Conservation (phyloP, 2,888 invertebrate genomes). For the Celastrina argiolus region DNA sequence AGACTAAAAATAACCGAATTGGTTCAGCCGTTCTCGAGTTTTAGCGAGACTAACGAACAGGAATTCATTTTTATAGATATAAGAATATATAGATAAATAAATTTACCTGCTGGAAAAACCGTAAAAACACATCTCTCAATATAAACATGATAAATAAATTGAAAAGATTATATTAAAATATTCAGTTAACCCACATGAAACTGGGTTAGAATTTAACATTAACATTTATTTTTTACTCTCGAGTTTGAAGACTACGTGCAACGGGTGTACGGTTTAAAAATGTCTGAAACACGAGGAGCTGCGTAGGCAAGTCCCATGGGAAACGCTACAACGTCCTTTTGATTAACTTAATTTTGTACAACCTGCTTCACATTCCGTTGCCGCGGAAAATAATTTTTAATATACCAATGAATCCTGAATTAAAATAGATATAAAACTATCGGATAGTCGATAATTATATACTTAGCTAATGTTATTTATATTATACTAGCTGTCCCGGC, state of each 20-base stretch:
- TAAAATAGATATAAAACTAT: too few species aligned
- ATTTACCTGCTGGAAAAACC: too few species aligned
- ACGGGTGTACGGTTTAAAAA: not conserved
- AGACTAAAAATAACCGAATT: too few species aligned
- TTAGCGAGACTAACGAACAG: too few species aligned
- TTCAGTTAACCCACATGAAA: conserved; percentile 5
- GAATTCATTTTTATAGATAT: too few species aligned
- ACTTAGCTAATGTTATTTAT: too few species aligned
- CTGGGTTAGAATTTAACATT: conserved; percentile 10
- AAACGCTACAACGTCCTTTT: not conserved
- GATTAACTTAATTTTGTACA: not conserved
- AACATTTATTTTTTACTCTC: conserved; percentile 9
- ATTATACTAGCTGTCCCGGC: too few species aligned
- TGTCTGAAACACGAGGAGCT: not conserved
- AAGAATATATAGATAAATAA: too few species aligned
- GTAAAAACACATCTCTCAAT: not conserved
- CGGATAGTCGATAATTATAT: too few species aligned
- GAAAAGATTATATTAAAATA: not conserved
- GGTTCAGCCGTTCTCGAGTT: too few species aligned
- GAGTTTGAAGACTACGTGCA: conserved; percentile 5
- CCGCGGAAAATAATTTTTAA: not conserved
- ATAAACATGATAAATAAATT: conserved; percentile 7
- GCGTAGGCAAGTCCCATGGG: conserved; percentile 5
- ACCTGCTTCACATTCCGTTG: not conserved
- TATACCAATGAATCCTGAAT: not conserved